Base-by-base conservation (phyloP, 2,113 vertebrate genomes). In the Antigone vipio region DNA sequence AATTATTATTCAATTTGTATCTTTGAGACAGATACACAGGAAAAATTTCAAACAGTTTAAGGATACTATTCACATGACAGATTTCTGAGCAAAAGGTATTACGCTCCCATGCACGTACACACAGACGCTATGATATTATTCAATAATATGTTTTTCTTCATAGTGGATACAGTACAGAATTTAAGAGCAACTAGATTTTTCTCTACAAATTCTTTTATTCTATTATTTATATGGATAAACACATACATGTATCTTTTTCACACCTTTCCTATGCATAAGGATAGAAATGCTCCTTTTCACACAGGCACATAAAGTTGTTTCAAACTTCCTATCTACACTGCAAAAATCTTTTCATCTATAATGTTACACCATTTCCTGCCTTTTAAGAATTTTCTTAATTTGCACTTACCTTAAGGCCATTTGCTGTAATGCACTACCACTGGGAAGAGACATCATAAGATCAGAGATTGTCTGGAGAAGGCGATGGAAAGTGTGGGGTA, bases 381-480 rank as follows among this genome's bases (percentile, higher is more conserved):
- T 81, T 71, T n/a, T 49, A 52, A 58, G 73, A 52, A 42, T 29
- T 60, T 72, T 60, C 52, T 74, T 38, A 9, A 4, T 52, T 49
- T 52, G 30, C 55, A 60, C 80, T 80, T 98, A 99, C 99, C 99
- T 98, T 30, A 99, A 98, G 47, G 99, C 99, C 99, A 99, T 99
- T 94, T 99, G 99, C 88, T 99, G 99, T 85, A 99, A 98, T 38
- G 99, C 99, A 95, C 99, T 99, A 64, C 99, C 99, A 93, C 99
- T 98, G 44, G 99, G 99, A 72, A 99, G 99, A 60, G 99, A 99
- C 99, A 99, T 99, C 99, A 99, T 99, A 47, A 99, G 99, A 91
- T 99, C 99, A n/a, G 99, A 99, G 98, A 99, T 99, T 44, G 99
- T 99, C 96, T 99, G 99, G 17, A 99, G 99, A 42, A 99, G 98